Percentiles rank a stretch among this genome's conserved stretches.
These are phyloP conservation scores for Elysia crispata DNA, from an alignment of 2,888 invertebrate genomes.

Conservation along the genomic window DNA sequence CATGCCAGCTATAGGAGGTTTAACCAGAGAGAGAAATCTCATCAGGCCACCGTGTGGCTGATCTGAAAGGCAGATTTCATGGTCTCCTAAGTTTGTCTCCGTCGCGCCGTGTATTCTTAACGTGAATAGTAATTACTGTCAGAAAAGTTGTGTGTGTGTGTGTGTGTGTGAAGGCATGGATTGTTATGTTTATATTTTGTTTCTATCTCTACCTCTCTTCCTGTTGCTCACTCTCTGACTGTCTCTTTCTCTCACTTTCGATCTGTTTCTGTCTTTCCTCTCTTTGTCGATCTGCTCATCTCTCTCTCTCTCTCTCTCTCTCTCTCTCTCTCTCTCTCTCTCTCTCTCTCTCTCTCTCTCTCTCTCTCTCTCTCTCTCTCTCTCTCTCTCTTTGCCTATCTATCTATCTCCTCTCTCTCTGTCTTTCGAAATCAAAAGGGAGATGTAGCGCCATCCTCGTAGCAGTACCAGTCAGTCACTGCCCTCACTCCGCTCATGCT, in stretches of 20 bases:
- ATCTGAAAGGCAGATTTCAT: no score
- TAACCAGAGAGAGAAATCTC: no score
- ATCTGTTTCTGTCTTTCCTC: neutral
- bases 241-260: neutral
- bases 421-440: no score
- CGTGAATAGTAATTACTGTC: neutral
- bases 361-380: no score
- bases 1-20: neutral
- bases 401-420: no score
- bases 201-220: neutral
- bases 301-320: constrained; percentile 12
- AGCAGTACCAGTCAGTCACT: neutral
- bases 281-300: constrained; percentile 11
- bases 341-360: neutral
- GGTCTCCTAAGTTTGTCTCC: no score
- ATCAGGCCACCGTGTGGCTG: neutral
- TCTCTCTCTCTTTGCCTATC: no score
- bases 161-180: neutral
- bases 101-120: no score
- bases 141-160: neutral
- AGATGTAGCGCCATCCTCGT: no score
- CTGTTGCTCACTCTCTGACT: neutral
- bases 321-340: constrained; percentile 6
- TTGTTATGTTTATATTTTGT: neutral
- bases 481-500: neutral